Conservation (phyloP, 2,113 vertebrate species). For the Ammospiza caudacuta region DNA sequence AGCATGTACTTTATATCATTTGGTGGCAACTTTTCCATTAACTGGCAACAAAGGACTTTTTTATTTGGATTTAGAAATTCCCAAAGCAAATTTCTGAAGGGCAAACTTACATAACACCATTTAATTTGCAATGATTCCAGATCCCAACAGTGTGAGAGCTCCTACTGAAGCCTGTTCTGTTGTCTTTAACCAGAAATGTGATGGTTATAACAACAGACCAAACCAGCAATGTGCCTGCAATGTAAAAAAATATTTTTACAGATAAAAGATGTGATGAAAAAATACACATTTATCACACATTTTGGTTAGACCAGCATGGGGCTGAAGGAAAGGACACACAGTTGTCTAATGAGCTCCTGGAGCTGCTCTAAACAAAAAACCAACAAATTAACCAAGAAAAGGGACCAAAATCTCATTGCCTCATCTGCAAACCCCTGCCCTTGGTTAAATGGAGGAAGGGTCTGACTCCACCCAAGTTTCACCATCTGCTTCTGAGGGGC, state of each 20-base stretch:
- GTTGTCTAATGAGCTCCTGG: neutral
- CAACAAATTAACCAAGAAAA: neutral
- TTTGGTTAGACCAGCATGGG: neutral
- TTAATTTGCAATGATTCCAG: conserved; percentile 53
- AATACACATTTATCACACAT: neutral
- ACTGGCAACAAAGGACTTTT: conserved; percentile 51
- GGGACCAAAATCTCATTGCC: neutral
- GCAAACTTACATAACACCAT: conserved; percentile 33
- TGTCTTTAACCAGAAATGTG: conserved; percentile 8
- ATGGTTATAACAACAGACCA: neutral
- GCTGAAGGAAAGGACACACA: neutral
- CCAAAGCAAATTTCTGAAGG: conserved; percentile 57
- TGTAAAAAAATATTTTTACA: neutral
- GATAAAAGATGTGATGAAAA: neutral
- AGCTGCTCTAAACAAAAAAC: neutral
- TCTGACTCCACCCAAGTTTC: neutral
- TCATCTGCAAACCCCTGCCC: fast-evolving
- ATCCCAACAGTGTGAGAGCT: conserved; percentile 12
- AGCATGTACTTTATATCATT: conserved; percentile 54
- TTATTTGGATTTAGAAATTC: conserved; percentile 56
- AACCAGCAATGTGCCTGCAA: neutral
- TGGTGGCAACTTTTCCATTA: conserved; percentile 63
- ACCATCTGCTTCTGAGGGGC: fast-evolving
- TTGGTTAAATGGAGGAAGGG: neutral
- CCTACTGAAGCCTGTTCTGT: neutral